phyloP scores from a whole-genome alignment of 2,113 vertebrate species.

The Oxyruncus cristatus region DNA sequence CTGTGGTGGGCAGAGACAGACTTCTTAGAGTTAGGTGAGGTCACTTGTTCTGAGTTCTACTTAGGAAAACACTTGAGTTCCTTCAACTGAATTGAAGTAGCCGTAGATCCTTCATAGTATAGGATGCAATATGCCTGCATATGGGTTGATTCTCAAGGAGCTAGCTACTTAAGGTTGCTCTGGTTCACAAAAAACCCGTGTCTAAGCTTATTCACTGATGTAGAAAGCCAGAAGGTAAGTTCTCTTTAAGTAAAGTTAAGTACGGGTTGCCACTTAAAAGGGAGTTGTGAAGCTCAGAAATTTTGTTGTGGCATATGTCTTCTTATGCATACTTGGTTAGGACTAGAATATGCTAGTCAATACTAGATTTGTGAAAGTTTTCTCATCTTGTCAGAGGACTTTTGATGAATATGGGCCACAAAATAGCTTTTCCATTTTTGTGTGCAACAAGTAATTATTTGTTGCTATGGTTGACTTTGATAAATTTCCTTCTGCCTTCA shows the following conservation, averaged over 20 bases:
- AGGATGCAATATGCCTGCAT: not conserved
- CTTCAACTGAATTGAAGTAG: not conserved
- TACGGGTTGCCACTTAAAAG: not conserved
- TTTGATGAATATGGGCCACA: not conserved
- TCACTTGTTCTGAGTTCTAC: not conserved
- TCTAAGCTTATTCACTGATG: not conserved
- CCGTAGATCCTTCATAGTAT: not conserved
- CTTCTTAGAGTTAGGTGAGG: accelerated
- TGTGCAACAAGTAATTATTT: conserved; percentile 1
- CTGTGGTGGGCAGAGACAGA: not conserved
- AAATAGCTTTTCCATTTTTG: conserved; percentile 12
- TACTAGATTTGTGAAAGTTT: not conserved
- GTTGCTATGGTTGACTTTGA: conserved; percentile 19
- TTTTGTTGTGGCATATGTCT: not conserved
- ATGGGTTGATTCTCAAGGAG: not conserved
- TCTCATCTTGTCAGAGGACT: conserved; percentile 4
- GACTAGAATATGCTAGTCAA: not conserved
- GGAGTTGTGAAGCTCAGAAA: not conserved
- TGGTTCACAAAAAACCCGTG: not conserved
- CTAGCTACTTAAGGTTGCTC: not conserved
- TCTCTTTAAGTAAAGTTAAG: not conserved
- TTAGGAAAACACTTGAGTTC: not conserved
- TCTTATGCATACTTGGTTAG: not conserved
- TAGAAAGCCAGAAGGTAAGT: not conserved
- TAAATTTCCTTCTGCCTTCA: conserved; percentile 17